Evolutionary conservation across 2,888 invertebrate species (phyloP), one percentile per base, ranked within the genome.

Genomic region (Physocephala rufipes): DNA sequence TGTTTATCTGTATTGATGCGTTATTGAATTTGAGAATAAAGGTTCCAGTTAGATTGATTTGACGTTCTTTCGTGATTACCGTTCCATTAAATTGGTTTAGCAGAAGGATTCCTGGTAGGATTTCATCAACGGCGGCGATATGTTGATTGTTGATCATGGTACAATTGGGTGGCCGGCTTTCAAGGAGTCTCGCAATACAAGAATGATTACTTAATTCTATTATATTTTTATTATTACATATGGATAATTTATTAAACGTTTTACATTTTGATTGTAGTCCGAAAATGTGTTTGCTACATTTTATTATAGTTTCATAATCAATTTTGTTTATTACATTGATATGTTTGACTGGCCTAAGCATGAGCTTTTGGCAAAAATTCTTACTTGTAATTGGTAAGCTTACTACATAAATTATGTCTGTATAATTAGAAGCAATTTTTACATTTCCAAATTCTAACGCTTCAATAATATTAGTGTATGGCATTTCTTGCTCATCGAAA

Each of bases 41-140:
- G n/a, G n/a, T n/a, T 58, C 71, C 71, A 12, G 62, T 64, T 16
- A 70, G 26, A 49, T 30, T 59, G 61, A 28, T 53, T n/a, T n/a
- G n/a, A n/a, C n/a, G 59, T 2, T 63, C 43, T 19, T 65, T 65
- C 3, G 24, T 4, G 4, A 74, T n/a, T n/a, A 64, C 64, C 21
- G n/a, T n/a, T n/a, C 47, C 70, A 13, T 64, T 72, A 49, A 64
- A 77, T 58, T 74, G 62, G 24, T 75, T 77, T 19, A 77, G 59
- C 12, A 75, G 49, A 26, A 75, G 21, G 26, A 74, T 63, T n/a
- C n/a, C n/a, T n/a, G n/a, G n/a, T n/a, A n/a, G n/a, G n/a, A n/a
- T n/a, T n/a, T n/a, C n/a, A n/a, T n/a, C n/a, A n/a, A n/a, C n/a
- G n/a, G n/a, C n/a, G n/a, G n/a, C n/a, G n/a, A n/a, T n/a, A n/a